Evolutionary conservation across 2,888 invertebrate species (phyloP), one percentile per base, ranked within the genome.

Genomic region (Dione vanillae): DNA sequence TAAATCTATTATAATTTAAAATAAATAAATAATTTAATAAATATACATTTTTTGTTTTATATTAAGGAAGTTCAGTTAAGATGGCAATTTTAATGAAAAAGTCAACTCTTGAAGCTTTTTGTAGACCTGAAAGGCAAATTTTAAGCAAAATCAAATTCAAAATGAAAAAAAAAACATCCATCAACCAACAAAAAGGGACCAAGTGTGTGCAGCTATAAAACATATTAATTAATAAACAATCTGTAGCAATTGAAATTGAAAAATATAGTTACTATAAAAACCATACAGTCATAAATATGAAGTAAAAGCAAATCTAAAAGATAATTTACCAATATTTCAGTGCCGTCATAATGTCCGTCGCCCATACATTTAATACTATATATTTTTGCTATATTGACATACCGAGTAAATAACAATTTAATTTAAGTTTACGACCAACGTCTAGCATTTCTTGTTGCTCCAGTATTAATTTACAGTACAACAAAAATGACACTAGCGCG

Each of bases 381-480:
- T 19, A 40, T 45, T 35, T 41, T 45, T 61, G 16, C n/a, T 10
- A 61, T 61, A 45, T 61, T 45, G 27, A 56, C 16, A 56, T 61
- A n/a, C n/a, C n/a, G n/a, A n/a, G n/a, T n/a, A 45, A 45, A 61
- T 61, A 61, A 61, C 16, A 16, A 61, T 45, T 61, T 35, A 16
- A 45, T 61, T 61, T 45, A 27, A 11, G 61, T 61, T 56, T 43
- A 61, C 11, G 45, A 27, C n/a, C 27, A 45, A 1, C 16, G 11
- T 45, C n/a, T 11, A 10, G 27, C 10, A 43, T 20, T 43, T n/a
- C 27, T 61, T 16, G 43, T 45, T 10, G 27, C n/a, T 27, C 45
- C 45, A 27, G 45, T 76, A 78, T 79, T 80, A 80, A 82, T 82
- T 78, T 77, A 75, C 78, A 79, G 81, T 79, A 82, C 79, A 82